Evolutionary conservation across 2,113 vertebrate genomes (phyloP).

Genomic region (Hyperopisus bebe): DNA sequence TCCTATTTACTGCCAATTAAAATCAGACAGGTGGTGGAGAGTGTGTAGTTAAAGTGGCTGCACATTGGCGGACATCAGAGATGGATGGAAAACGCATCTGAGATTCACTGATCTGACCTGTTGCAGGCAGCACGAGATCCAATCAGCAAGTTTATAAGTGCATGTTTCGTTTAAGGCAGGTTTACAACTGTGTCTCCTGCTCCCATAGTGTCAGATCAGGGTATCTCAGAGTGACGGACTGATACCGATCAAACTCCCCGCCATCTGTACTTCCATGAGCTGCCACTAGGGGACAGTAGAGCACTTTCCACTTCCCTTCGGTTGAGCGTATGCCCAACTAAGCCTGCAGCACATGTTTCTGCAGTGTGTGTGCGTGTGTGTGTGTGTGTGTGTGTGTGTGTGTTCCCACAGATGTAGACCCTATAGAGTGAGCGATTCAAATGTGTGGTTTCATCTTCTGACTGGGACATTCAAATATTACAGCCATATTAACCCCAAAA

Average conservation of each 20-base stretch:
- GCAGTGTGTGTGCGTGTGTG: background rate
- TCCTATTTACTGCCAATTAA: background rate
- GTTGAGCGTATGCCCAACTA: background rate
- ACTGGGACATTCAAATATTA: background rate
- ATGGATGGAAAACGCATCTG: background rate
- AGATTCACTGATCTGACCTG: background rate
- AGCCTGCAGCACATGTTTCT: conserved; percentile 4
- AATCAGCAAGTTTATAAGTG: background rate
- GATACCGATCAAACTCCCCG: background rate
- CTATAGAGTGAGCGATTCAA: background rate
- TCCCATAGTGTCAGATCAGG: background rate
- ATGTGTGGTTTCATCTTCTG: background rate
- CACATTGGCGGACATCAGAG: background rate
- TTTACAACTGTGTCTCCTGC: background rate
- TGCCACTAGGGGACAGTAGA: conserved; percentile 2
- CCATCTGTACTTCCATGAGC: background rate
- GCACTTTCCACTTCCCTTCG: background rate
- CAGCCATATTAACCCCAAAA: background rate
- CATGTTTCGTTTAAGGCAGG: background rate
- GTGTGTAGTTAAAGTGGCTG: background rate
- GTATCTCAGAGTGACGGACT: background rate
- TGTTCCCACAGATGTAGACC: background rate
- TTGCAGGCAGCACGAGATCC: background rate
- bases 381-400: background rate
- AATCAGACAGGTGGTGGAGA: background rate